Base-by-base conservation (phyloP, 2,888 invertebrate species). In the Acanthosoma haemorrhoidale region DNA sequence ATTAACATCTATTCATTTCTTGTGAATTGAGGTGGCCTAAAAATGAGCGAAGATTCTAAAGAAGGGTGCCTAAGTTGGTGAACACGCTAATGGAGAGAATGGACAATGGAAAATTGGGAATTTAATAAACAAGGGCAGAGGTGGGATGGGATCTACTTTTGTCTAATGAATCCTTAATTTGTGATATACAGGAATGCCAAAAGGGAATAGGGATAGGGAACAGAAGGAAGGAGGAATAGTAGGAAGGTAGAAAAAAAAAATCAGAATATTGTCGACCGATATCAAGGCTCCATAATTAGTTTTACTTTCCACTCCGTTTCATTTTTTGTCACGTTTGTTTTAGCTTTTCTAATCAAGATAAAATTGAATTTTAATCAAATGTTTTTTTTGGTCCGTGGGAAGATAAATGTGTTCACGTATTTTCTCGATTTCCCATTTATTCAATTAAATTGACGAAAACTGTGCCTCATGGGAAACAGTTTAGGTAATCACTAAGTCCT, bases 1-100 rank as follows among this genome's bases (percentile, higher is more conserved):
- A 51, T 51, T 51, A 51, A 51, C 51, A 51, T 51, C 51, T 51
- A 51, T 51, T 51, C 51, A 51, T 51, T 51, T 25, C 51, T 51
- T 51, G 51, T 51, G 51, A 51, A 51, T 51, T 2, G 51, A 11
- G 11, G 4, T 21, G 25, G 51, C 5, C 25, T 2, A 51, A n/a
- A 51, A 51, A 25, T 25, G 51, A 25, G 25, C 5, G 51, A 51
- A 51, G 51, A 51, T 51, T 21, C 51, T 51, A 38, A 36, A 61
- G 61, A 59, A 36, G 36, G 61, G 21, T 21, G 36, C 11, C 32
- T n/a, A 61, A 16, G 36, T 21, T n/a, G 36, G 61, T 36, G 38
- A 21, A 36, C 34, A 21, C 21, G 32, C 32, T 11, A 38, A 36
- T 61, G 61, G 21, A 1, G 0, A 9, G 32, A 11, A 21, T 15